Evolutionary conservation across 2,888 invertebrate genomes (phyloP).

Genomic region (Tortrix viridana): DNA sequence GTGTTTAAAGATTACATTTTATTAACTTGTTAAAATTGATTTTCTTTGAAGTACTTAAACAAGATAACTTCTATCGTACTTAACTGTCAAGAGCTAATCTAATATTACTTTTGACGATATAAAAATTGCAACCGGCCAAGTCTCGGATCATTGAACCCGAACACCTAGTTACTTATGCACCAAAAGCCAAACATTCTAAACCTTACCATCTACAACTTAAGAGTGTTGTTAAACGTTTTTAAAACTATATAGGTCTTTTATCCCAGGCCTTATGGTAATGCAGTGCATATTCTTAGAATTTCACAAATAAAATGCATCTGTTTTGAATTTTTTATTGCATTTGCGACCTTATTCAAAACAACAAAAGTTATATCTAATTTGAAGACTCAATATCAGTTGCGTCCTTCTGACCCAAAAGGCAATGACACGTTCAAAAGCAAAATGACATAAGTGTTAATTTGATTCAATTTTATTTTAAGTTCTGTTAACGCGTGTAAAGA

Average conservation of each 20-base stretch:
- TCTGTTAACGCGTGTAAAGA: too few species aligned
- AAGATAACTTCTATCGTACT: background rate
- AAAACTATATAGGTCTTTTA: conserved; percentile 15
- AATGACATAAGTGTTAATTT: too few species aligned
- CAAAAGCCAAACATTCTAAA: background rate
- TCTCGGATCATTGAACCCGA: conserved; percentile 24
- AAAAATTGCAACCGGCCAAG: conserved; percentile 25
- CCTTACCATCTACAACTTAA: conserved; percentile 9
- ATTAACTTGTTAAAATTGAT: too few species aligned
- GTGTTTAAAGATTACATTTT: too few species aligned
- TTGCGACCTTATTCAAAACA: background rate
- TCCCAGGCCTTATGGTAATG: conserved; percentile 34
- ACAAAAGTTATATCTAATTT: background rate
- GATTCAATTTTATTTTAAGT: too few species aligned
- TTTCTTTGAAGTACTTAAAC: too few species aligned
- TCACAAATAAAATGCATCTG: conserved; percentile 9
- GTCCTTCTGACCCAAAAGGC: background rate
- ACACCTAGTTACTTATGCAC: conserved; percentile 5
- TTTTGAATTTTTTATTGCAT: background rate
- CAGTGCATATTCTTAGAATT: conserved; percentile 11
- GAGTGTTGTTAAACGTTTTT: background rate
- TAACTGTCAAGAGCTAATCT: background rate
- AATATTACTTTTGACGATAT: conserved; percentile 1
- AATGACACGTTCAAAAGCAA: background rate
- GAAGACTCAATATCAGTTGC: too few species aligned